Conservation (phyloP, 2,113 vertebrate genomes). For the Rhinolophus sinicus region DNA sequence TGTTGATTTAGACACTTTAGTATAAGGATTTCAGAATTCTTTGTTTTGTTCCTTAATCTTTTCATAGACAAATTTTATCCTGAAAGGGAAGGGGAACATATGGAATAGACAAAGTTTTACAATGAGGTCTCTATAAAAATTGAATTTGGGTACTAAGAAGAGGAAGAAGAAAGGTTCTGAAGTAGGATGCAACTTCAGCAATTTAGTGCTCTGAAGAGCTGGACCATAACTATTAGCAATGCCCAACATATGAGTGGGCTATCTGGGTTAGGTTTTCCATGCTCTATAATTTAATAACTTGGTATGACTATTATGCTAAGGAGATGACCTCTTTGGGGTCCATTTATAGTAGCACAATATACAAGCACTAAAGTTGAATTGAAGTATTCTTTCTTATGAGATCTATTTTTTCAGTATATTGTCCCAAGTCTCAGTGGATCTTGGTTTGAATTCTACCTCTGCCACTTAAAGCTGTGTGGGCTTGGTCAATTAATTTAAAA, state of each 20-base stretch:
- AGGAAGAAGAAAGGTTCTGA: neutral
- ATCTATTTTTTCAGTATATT: neutral
- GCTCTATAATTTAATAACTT: neutral
- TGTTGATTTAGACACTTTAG: slow-evolving; percentile 24
- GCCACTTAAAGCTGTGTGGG: neutral
- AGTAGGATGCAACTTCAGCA: neutral
- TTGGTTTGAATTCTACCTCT: neutral
- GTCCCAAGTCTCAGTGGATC: neutral
- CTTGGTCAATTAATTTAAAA: neutral
- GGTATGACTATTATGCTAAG: neutral
- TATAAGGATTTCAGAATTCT: neutral
- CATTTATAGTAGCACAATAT: neutral
- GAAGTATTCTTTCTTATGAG: neutral
- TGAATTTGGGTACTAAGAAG: neutral
- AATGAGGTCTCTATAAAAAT: slow-evolving; percentile 6
- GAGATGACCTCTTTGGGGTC: neutral
- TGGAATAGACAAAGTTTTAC: neutral
- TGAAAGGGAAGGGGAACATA: neutral
- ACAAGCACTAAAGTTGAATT: slow-evolving; percentile 12
- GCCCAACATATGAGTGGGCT: neutral
- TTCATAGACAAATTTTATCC: neutral
- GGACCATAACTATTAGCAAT: neutral
- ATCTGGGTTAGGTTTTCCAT: neutral
- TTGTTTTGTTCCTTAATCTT: neutral
- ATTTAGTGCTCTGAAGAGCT: slow-evolving; percentile 3